Evolutionary conservation across 2,113 vertebrate genomes (phyloP), one percentile per base, ranked within the genome.

Genomic region (Sphaerodactylus townsendi): DNA sequence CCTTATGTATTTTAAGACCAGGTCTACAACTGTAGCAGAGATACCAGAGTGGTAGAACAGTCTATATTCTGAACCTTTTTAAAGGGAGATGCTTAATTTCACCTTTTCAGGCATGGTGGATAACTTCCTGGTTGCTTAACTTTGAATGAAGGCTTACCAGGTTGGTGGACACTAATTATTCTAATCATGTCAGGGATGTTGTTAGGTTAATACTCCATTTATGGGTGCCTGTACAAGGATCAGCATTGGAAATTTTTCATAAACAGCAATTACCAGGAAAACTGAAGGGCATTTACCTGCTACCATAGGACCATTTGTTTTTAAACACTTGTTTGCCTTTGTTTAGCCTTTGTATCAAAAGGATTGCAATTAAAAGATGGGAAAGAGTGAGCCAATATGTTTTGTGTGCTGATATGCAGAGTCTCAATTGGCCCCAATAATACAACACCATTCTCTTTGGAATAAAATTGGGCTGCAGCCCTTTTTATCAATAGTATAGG

Each of bases 251-350:
- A 82, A 3, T 3, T 56, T 13, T 10, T 10, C 39, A 4, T 10
- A 69, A 73, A 23, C 76, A 64, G 81, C 33, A 65, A 0, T 1
- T 71, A 33, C 23, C 13, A 8, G 28, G 2, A 6, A 71, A 75
- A 8, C n/a, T 10, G 21, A 1, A 21, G 50, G 81, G 14, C 83
- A 46, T 15, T 48, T 28, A 25, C 76, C 71, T 80, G 44, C 44
- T 74, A 46, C 50, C n/a, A 37, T 35, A 76, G 39, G 82, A 91
- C 85, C 85, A 93, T 91, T 95, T 95, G 79, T 84, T 91, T 94
- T 91, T 86, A 90, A 80, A 82, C 80, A 86, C 75, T 88, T 92
- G 92, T 94, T 93, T 94, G 81, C 84, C 30, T 82, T 90, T 93
- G 83, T 87, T 89, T 93, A 92, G 82, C 46, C 68, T 82, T 86